Evolutionary conservation across 1,140 invertebrate genomes (phyloP).

Genomic region (Euglossa dilemma): DNA sequence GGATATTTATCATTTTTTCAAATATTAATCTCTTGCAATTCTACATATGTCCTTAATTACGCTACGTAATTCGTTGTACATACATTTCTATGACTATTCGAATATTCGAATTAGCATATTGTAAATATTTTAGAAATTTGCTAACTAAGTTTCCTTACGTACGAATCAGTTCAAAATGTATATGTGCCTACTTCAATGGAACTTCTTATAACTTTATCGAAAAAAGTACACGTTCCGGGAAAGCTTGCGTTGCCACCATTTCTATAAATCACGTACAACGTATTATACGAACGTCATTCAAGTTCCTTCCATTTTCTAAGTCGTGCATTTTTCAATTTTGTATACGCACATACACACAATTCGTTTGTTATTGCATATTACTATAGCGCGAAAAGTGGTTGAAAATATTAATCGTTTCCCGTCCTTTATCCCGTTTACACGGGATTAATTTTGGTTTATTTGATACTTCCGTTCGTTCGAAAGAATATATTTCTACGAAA

Average conservation of each 20-base stretch:
- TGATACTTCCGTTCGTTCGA: not conserved
- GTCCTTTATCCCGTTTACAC: not conserved
- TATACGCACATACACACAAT: constrained; percentile 9
- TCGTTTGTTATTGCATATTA: not conserved
- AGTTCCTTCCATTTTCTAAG: constrained; percentile 45
- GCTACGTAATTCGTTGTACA: not conserved
- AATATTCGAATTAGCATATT: not conserved
- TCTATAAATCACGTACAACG: not conserved
- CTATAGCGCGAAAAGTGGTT: not conserved
- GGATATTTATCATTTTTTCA: not conserved
- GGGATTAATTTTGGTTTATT: not conserved
- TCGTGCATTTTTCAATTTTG: constrained; percentile 32
- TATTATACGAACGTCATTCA: constrained; percentile 4
- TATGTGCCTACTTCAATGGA: not conserved
- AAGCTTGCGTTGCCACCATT: not conserved
- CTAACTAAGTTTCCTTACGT: not conserved
- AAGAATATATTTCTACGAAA: not conserved
- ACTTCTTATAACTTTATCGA: not conserved
- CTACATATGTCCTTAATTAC: not conserved
- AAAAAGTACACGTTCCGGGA: not conserved
- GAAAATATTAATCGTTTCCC: not conserved
- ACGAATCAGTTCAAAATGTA: not conserved
- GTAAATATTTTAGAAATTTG: not conserved
- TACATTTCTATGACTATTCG: not conserved
- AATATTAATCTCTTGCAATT: not conserved